Percentiles rank a stretch among this genome's conserved stretches.
Conservation (phyloP, 2,797 vertebrate species). For the Scyliorhinus canicula region DNA sequence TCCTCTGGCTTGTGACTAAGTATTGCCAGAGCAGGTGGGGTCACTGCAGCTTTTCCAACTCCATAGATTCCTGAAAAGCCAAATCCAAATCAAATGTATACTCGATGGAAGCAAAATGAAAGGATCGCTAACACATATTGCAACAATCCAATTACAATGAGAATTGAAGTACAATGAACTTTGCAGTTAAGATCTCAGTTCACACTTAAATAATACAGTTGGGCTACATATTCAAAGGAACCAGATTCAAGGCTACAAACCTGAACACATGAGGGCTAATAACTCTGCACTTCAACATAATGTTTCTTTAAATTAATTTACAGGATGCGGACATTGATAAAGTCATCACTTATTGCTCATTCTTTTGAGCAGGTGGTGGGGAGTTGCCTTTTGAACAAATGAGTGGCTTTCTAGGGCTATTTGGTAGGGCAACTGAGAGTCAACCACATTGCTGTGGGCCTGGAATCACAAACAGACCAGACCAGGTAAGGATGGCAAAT, state of each 20-base stretch:
- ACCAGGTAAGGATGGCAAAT: background rate
- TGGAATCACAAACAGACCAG: background rate
- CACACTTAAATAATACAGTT: background rate
- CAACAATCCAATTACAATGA: background rate
- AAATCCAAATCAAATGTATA: constrained; percentile 2
- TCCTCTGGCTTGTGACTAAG: constrained; percentile 41
- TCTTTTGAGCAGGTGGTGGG: background rate
- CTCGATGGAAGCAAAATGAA: background rate
- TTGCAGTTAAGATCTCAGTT: background rate
- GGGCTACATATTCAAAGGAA: background rate
- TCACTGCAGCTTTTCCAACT: constrained; percentile 41
- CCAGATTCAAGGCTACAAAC: background rate
- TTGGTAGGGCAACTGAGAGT: background rate
- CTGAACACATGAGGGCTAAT: background rate
- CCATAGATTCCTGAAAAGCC: constrained; percentile 40
- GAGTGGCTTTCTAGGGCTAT: background rate
- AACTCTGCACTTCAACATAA: background rate
- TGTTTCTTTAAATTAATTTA: background rate
- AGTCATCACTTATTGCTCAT: background rate
- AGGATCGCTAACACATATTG: background rate
- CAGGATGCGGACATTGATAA: background rate
- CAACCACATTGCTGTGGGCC: background rate
- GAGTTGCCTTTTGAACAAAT: background rate
- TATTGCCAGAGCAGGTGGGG: constrained; percentile 41
- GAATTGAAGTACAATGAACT: background rate